Percentiles rank a stretch among this genome's conserved stretches.
Conservation (phyloP, 2,797 vertebrate species). For the Florisuga fusca region DNA sequence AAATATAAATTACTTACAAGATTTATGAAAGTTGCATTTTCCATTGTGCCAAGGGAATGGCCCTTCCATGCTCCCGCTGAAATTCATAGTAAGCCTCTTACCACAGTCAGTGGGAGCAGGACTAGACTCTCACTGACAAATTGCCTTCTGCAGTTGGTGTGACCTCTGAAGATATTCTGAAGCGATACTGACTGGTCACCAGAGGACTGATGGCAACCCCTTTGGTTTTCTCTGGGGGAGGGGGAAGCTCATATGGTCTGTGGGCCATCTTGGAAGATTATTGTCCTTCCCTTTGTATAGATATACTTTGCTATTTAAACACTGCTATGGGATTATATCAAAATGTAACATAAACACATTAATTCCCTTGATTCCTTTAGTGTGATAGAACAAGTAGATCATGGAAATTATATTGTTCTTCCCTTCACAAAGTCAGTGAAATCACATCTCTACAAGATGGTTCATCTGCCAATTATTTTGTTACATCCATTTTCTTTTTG, state of each 20-base stretch:
- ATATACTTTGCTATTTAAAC: neutral
- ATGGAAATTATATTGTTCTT: slow-evolving; percentile 2
- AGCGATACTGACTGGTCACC: neutral
- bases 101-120: neutral
- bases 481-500: slow-evolving; percentile 31
- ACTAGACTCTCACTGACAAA: neutral
- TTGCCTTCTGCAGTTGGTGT: slow-evolving; percentile 21
- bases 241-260: neutral
- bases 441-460: neutral
- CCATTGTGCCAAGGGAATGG: slow-evolving; percentile 6
- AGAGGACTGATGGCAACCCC: neutral
- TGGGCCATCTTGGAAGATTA: slow-evolving; percentile 26
- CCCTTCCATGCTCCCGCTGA: slow-evolving; percentile 18
- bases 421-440: slow-evolving; percentile 17
- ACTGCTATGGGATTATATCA: slow-evolving; percentile 5
- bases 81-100: slow-evolving; percentile 5
- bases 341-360: slow-evolving; percentile 1
- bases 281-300: neutral
- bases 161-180: slow-evolving; percentile 40
- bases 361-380: slow-evolving; percentile 20
- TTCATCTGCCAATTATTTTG: slow-evolving; percentile 37
- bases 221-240: slow-evolving; percentile 6
- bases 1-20: slow-evolving; percentile 54
- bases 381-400: neutral
- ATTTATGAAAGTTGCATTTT: slow-evolving; percentile 60